Evolutionary conservation across 1,140 invertebrate species (phyloP), one percentile per base, ranked within the genome.

Genomic region (Reticulitermes speratus): DNA sequence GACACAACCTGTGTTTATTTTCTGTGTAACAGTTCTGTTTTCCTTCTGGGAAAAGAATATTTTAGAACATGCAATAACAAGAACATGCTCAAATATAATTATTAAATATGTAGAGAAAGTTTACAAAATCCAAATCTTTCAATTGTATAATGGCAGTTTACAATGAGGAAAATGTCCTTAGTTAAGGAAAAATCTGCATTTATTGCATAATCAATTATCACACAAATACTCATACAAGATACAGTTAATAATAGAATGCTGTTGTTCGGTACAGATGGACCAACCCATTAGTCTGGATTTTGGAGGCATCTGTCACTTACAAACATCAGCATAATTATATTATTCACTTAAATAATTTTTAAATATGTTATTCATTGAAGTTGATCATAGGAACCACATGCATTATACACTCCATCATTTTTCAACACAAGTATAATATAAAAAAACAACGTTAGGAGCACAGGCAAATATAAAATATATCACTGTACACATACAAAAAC

Each of bases 301-400:
- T 25, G 65, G 14, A 75, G n/a, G 65, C 52, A 55, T 16, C 59
- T 65, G 59, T 65, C n/a, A 30, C 14, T 30, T 75, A 25, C 25
- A 75, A 75, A 75, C 25, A 30, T 30, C n/a, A 30, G 65, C 7
- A 75, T 30, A 75, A n/a, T 75, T 75, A 55, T 21, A 30, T 30
- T 75, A 75, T 75, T 75, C 65, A 75, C 14, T 75, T 75, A 75
- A 75, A 75, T 75, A 75, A 75, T 75, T 25, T 8, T 65, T 75
- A 75, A 75, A 75, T 75, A 75, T 30, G n/a, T 75, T 75, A 75
- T 75, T 75, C 65, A 75, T 16, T 19, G 7, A 75, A 75, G n/a
- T 30, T 25, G n/a, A n/a, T 75, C 65, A 75, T 2, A 75, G 65
- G n/a, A 30, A 75, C 65, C 25, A 75, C 65, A 75, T 14, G 65